A percentile compares a stretch with the other conserved stretches of the same genome.
phyloP scores from a whole-genome alignment of 2,888 invertebrate genomes.

The Drosophila anceps region DNA sequence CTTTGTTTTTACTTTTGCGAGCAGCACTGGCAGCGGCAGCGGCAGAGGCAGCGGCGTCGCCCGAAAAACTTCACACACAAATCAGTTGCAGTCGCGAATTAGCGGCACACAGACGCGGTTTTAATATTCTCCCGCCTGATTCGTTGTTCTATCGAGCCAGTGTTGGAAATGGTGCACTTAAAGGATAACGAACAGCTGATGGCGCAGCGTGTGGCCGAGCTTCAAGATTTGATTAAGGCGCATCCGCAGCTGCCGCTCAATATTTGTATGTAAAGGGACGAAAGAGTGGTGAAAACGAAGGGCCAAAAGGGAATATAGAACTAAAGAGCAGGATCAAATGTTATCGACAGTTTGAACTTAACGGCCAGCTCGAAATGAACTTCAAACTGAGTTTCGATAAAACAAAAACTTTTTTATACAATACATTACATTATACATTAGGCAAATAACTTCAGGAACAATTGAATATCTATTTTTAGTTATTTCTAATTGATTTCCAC shows the following conservation, averaged over 20 bases:
- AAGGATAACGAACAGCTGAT: slow-evolving; percentile 65
- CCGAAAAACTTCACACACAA: slow-evolving; percentile 65
- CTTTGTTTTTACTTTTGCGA: slow-evolving; percentile 41
- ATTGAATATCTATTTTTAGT: not conserved
- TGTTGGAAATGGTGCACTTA: slow-evolving; percentile 56
- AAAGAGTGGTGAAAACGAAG: not conserved
- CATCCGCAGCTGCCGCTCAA: slow-evolving; percentile 89
- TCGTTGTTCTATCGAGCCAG: slow-evolving; percentile 4
- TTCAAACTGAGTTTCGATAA: not conserved
- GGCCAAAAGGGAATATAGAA: not conserved
- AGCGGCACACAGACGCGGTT: slow-evolving; percentile 71
- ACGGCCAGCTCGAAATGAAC: not conserved
- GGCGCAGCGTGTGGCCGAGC: slow-evolving; percentile 63
- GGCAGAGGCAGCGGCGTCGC: slow-evolving; percentile 24
- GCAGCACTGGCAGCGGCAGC: slow-evolving; percentile 15
- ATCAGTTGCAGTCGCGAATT: slow-evolving; percentile 80
- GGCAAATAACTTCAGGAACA: not conserved
- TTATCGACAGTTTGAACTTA: not conserved
- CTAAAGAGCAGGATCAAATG: not conserved
- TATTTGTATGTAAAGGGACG: slow-evolving; percentile 87
- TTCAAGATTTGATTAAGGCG: slow-evolving; percentile 87
- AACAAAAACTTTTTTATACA: not conserved
- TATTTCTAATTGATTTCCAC: not conserved
- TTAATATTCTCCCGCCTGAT: slow-evolving; percentile 23
- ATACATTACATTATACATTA: not conserved